Percentiles rank a stretch among this genome's conserved stretches.
Evolutionary conservation across 2,888 invertebrate species (phyloP).

Genomic region (Hypolimnas misippus): DNA sequence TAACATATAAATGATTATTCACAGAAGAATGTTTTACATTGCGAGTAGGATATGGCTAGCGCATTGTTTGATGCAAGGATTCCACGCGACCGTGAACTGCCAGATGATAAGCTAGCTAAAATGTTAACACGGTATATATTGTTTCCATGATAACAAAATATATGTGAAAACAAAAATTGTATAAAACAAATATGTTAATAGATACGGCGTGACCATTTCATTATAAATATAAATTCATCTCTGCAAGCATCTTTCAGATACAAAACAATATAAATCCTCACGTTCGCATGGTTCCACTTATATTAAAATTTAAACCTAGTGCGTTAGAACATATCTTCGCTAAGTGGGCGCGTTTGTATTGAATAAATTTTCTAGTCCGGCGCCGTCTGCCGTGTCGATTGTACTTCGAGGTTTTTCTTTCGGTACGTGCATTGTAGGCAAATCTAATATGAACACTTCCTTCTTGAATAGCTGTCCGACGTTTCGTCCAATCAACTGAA

Average conservation of each 20-base stretch:
- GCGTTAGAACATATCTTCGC: conserved; percentile 41
- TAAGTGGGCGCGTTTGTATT: conserved; percentile 63
- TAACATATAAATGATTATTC: conserved; percentile 68
- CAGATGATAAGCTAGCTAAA: conserved; percentile 7
- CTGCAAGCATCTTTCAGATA: conserved; percentile 6
- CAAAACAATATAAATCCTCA: conserved; percentile 8
- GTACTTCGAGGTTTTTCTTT: conserved; percentile 67
- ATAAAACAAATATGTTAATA: background rate
- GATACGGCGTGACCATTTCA: background rate
- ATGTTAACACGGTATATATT: background rate
- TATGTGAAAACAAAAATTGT: background rate
- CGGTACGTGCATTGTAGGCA: conserved; percentile 86
- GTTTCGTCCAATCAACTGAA: conserved; percentile 91
- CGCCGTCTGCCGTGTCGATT: conserved; percentile 64
- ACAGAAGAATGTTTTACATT: conserved; percentile 60
- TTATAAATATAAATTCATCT: background rate
- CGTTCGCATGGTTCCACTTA: conserved; percentile 33
- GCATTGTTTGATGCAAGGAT: conserved; percentile 34
- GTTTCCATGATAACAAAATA: background rate
- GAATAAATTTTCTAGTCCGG: conserved; percentile 67
- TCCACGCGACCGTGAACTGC: conserved; percentile 37
- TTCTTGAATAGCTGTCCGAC: conserved; percentile 94
- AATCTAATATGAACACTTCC: conserved; percentile 92
- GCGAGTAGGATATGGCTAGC: conserved; percentile 56
- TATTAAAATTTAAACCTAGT: conserved; percentile 28